Evolutionary conservation across 2,888 invertebrate species (phyloP).

Genomic region (Orthosia gracilis): DNA sequence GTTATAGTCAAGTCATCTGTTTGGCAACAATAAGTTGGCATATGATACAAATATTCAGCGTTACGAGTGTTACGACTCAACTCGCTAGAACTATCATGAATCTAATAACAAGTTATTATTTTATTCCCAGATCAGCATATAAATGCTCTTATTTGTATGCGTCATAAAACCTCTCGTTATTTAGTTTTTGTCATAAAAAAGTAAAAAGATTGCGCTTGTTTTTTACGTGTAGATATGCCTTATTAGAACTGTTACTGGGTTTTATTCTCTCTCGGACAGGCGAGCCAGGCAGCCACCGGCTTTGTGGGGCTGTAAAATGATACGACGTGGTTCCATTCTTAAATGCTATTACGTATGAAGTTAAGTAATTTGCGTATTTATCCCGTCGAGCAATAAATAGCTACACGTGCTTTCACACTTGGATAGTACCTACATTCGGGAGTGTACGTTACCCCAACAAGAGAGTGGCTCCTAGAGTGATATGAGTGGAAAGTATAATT

Average conservation of each 20-base stretch:
- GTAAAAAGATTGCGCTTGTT: slow-evolving; percentile 47
- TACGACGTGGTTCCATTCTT: background rate
- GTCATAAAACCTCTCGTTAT: slow-evolving; percentile 44
- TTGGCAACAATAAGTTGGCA: background rate
- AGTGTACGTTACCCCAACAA: too few relatives aligned
- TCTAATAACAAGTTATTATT: slow-evolving; percentile 27
- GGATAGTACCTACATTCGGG: too few relatives aligned
- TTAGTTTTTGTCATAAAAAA: slow-evolving; percentile 51
- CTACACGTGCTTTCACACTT: too few relatives aligned
- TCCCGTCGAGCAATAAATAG: background rate
- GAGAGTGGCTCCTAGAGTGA: too few relatives aligned
- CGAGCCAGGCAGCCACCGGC: background rate
- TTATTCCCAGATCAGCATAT: slow-evolving; percentile 32
- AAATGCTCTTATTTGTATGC: slow-evolving; percentile 43
- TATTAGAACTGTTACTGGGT: slow-evolving; percentile 32
- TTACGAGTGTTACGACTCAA: background rate
- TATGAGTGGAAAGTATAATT: too few relatives aligned
- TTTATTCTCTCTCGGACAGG: slow-evolving; percentile 45
- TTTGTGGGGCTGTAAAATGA: slow-evolving; percentile 15
- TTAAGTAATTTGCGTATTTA: slow-evolving; percentile 11
- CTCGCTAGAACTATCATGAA: background rate
- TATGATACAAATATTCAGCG: background rate
- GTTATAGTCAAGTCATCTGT: background rate
- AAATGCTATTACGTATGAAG: slow-evolving; percentile 5
- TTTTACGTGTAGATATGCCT: slow-evolving; percentile 37